These are phyloP conservation scores for Aptenodytes forsteri DNA, from an alignment of 2,113 vertebrate species.

Conservation along the genomic window DNA sequence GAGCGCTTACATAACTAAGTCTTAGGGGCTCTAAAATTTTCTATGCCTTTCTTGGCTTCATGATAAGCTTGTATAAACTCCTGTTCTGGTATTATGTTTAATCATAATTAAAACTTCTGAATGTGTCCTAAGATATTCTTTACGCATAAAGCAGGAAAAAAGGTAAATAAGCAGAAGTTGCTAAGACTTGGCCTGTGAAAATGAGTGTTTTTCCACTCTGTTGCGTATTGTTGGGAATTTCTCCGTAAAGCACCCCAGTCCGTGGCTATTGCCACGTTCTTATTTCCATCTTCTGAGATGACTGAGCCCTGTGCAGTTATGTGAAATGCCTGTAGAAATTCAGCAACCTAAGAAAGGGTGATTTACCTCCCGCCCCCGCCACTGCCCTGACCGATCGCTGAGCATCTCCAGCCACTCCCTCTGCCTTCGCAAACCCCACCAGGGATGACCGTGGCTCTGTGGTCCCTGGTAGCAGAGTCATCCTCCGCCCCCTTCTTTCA, in stretches of 20 bases:
- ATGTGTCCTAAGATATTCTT: background rate
- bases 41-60: background rate
- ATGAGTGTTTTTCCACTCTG: background rate
- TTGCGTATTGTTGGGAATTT: background rate
- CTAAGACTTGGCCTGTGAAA: background rate
- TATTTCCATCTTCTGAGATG: background rate
- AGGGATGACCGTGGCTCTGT: background rate
- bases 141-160: background rate
- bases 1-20: background rate
- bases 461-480: constrained; percentile 16
- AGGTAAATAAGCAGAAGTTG: background rate
- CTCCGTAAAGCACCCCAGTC: background rate
- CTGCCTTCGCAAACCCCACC: background rate
- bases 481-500: background rate
- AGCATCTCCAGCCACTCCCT: background rate
- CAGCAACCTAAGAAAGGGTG: no score
- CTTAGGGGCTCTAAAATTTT: background rate
- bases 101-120: background rate
- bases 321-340: background rate
- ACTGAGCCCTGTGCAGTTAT: background rate
- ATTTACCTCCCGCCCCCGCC: background rate
- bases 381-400: background rate
- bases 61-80: background rate
- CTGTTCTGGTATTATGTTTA: background rate
- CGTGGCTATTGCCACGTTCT: background rate